Evolutionary conservation across 2,888 invertebrate genomes (phyloP), one percentile per base, ranked within the genome.

Genomic region (Dryadula phaetusa): DNA sequence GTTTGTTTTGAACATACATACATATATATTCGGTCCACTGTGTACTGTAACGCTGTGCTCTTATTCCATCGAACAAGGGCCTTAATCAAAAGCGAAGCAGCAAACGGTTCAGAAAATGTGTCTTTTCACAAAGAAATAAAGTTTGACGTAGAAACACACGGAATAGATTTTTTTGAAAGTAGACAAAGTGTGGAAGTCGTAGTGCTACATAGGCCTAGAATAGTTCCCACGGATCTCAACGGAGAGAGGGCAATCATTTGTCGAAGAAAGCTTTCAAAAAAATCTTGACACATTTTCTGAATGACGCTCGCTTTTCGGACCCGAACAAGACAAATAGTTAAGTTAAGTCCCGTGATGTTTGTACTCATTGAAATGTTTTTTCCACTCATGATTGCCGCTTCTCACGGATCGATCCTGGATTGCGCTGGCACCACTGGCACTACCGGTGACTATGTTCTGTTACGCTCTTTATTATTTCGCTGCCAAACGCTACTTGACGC

Each of bases 41-140:
- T 5, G 32, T 32, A 32, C 32, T 37, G 78, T 77, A 75, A 77
- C 76, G 77, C 76, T 74, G 71, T 70, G 77, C 80, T 81, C 80
- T 76, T 76, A 70, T 71, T 72, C 71, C 65, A 75, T 76, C 77
- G 76, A 78, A 72, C 75, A 76, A 77, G 77, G 79, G 76, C 72
- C 73, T 64, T 66, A 74, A 74, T 77, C 78, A 77, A 79, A 79
- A 82, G 83, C 83, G 85, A 83, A 80, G 85, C 79, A 78, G 79
- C 77, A 75, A 78, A 69, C 70, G 75, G 89, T 94, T 96, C 96
- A 96, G 96, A 96, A 96, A 96, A 96, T 96, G 96, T 96, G 96
- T 92, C 92, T 92, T 92, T 92, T 92, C 92, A 92, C 92, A 92
- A 90, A 92, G 92, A 92, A 92, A 95, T 95, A 95, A 94, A 94